Conservation (phyloP, 2,113 vertebrate genomes). For the Falco punctatus region DNA sequence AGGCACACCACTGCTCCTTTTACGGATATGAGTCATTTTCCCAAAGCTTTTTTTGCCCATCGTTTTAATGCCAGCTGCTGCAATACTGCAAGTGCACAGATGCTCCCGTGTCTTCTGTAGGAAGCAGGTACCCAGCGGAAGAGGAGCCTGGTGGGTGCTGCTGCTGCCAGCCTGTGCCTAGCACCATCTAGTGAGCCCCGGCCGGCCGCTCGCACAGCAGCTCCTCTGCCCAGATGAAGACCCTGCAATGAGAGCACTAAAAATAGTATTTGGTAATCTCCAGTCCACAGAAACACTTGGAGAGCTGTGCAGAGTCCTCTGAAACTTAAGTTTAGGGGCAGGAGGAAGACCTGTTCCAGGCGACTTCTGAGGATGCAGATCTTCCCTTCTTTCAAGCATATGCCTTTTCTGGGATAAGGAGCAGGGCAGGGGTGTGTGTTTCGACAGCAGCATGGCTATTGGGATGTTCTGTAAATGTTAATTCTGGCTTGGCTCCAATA, state of each 20-base stretch:
- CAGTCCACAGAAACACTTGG: not conserved
- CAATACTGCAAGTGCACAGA: not conserved
- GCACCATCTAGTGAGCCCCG: not conserved
- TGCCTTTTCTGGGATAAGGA: not conserved
- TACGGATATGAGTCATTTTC: not conserved
- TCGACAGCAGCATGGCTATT: accelerated
- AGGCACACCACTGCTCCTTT: not conserved
- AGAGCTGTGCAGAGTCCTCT: not conserved
- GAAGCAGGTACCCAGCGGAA: accelerated
- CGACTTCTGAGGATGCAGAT: not conserved
- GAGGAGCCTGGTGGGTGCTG: accelerated
- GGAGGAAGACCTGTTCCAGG: not conserved
- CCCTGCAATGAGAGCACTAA: accelerated
- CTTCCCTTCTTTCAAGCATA: not conserved
- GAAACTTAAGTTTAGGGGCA: not conserved
- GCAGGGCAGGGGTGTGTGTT: not conserved
- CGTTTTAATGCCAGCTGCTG: not conserved
- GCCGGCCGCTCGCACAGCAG: accelerated
- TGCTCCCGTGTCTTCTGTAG: accelerated
- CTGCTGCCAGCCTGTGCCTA: not conserved
- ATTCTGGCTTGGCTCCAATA: not conserved
- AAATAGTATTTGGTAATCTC: accelerated
- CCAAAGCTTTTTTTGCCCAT: not conserved
- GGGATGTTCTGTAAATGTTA: not conserved
- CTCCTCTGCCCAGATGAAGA: not conserved